Evolutionary conservation across 2,888 invertebrate species (phyloP), one percentile per base, ranked within the genome.

Genomic region (Trichacis sp.): DNA sequence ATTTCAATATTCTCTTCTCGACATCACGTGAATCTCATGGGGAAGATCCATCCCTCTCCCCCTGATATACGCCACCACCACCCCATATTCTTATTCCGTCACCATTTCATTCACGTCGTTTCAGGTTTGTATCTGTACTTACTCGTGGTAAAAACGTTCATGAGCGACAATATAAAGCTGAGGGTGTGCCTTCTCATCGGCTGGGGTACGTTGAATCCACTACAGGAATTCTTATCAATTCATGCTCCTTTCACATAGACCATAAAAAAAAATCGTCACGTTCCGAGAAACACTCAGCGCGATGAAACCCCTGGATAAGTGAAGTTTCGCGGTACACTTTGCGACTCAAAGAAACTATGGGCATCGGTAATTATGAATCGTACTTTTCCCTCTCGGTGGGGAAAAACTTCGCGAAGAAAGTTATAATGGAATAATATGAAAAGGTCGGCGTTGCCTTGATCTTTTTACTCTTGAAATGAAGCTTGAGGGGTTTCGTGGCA

Each of bases 71-170:
- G n/a, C n/a, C n/a, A n/a, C n/a, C n/a, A n/a, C n/a, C n/a, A n/a
- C n/a, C n/a, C n/a, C n/a, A n/a, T n/a, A n/a, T n/a, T n/a, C n/a
- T n/a, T n/a, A 6, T 47, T 11, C 33, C 24, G 6, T 20, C 15
- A 18, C 5, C 47, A 14, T 36, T 43, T 51, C 38, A 58, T 58
- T 45, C 43, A 24, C 30, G 54, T 43, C 12, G 64, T 87, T 87
- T 55, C 86, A 94, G 94, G 94, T 58, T 86, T 95, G 49, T 95
- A 94, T 84, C 87, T 95, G 59, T 95, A 95, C 82, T 92, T 95
- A 88, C 86, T 95, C 76, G 95, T 95, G 65, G 94, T 94, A 66
- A 92, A 93, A 85, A 94, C 95, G 1, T 92, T 95, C 77, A 93
- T 92, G 47, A 91, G 94, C 71, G 94, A 95, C 83, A 94, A 93